Conservation (phyloP, 2,888 invertebrate species). For the Thecophora atra region DNA sequence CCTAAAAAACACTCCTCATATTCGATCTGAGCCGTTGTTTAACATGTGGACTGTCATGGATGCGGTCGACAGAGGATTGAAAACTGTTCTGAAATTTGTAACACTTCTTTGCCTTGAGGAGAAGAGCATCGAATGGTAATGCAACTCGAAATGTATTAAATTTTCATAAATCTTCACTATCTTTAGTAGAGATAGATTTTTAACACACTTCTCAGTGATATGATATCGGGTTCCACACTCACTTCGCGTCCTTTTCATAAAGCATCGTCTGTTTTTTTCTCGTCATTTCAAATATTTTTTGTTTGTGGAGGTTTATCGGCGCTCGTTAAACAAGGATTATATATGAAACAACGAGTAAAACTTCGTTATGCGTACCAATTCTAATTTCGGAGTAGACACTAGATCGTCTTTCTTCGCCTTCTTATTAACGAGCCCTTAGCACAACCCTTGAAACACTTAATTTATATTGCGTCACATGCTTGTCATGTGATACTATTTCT, state of each 20-base stretch:
- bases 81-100: conserved; percentile 23
- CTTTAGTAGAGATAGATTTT: conserved; percentile 1
- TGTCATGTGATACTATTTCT: conserved; percentile 3
- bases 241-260: neutral
- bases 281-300: conserved; percentile 27
- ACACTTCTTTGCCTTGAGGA: conserved; percentile 18
- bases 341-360: neutral
- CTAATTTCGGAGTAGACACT: neutral
- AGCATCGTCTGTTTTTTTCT: conserved; percentile 1
- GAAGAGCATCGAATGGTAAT: neutral
- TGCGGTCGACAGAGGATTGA: conserved; percentile 17
- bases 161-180: neutral
- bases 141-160: neutral
- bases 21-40: neutral
- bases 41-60: neutral
- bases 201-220: conserved; percentile 29
- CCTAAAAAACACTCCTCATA: neutral
- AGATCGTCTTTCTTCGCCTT: neutral
- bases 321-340: neutral
- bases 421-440: neutral
- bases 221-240: conserved; percentile 10
- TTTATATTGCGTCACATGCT: neutral
- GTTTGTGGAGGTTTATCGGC: neutral
- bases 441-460: neutral
- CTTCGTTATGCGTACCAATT: neutral